Conservation (phyloP, 1,140 invertebrate species). For the Neomicropteryx cornuta region DNA sequence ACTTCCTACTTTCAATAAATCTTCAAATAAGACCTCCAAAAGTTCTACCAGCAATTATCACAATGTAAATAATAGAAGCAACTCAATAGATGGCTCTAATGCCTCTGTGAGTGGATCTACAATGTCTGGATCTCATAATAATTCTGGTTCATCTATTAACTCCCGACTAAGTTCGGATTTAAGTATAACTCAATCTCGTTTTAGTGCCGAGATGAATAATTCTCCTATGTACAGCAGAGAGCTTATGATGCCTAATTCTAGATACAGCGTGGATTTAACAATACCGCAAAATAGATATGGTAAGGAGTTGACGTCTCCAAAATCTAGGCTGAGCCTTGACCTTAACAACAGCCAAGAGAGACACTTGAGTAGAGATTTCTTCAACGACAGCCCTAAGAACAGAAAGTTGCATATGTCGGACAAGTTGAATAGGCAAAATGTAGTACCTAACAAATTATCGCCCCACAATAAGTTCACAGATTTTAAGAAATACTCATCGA, state of each 20-base stretch:
- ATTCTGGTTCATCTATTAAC: slow-evolving; percentile 45
- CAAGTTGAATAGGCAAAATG: slow-evolving; percentile 27
- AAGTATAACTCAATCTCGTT: slow-evolving; percentile 42
- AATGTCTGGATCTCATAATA: slow-evolving; percentile 20
- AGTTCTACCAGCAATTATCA: slow-evolving; percentile 32
- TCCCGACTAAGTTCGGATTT: slow-evolving; percentile 46
- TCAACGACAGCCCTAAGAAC: slow-evolving; percentile 37
- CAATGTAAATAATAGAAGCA: slow-evolving; percentile 34
- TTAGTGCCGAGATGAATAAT: slow-evolving; percentile 44
- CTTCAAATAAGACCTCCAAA: slow-evolving; percentile 39
- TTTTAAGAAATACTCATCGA: slow-evolving; percentile 59
- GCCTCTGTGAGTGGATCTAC: slow-evolving; percentile 38
- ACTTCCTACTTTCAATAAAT: slow-evolving; percentile 35
- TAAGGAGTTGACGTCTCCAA: slow-evolving; percentile 44
- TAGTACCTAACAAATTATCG: slow-evolving; percentile 34
- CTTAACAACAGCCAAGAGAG: slow-evolving; percentile 42
- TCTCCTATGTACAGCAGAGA: slow-evolving; percentile 43
- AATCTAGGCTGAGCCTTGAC: slow-evolving; percentile 45
- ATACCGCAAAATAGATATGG: slow-evolving; percentile 41
- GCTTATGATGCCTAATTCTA: slow-evolving; percentile 44
- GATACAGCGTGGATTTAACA: slow-evolving; percentile 48
- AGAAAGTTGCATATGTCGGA: slow-evolving; percentile 31
- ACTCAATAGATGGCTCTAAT: slow-evolving; percentile 36
- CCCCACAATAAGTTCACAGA: slow-evolving; percentile 44
- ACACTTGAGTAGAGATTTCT: slow-evolving; percentile 39